These are phyloP conservation scores for Antigone vipio DNA, from an alignment of 2,113 vertebrate species.

Conservation along the genomic window DNA sequence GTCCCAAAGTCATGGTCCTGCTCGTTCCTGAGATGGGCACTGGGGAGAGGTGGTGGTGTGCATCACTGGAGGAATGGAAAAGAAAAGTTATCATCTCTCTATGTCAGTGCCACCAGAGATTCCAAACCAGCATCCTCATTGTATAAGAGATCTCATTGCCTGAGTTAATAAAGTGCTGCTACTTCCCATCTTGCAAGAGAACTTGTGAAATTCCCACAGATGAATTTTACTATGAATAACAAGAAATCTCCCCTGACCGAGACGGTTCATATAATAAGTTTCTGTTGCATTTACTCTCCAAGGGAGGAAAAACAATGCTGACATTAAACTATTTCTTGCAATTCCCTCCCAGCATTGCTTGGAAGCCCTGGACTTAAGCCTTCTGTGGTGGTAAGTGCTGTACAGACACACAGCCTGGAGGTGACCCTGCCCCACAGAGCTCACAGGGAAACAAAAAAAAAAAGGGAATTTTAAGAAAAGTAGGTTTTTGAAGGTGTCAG, in stretches of 20 bases:
- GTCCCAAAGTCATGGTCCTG: fast-evolving
- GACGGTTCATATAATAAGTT: not conserved
- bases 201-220: not conserved
- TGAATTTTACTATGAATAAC: not conserved
- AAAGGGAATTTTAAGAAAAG: not conserved
- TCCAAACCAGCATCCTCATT: not conserved
- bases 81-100: not conserved
- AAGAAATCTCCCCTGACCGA: not conserved
- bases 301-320: not conserved
- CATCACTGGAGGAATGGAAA: not conserved
- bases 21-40: not conserved
- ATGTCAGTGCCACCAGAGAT: not conserved
- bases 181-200: not conserved
- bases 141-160: not conserved
- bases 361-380: not conserved
- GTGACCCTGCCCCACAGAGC: fast-evolving
- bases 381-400: fast-evolving
- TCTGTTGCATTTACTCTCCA: not conserved
- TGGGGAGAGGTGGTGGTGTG: too few relatives aligned
- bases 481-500: not conserved
- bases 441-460: not conserved
- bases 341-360: not conserved
- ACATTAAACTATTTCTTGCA: not conserved
- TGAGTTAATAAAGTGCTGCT: not conserved
- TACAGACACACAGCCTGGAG: not conserved